Evolutionary conservation across 2,888 invertebrate species (phyloP), one percentile per base, ranked within the genome.

Genomic region (Pelosia muscerda): DNA sequence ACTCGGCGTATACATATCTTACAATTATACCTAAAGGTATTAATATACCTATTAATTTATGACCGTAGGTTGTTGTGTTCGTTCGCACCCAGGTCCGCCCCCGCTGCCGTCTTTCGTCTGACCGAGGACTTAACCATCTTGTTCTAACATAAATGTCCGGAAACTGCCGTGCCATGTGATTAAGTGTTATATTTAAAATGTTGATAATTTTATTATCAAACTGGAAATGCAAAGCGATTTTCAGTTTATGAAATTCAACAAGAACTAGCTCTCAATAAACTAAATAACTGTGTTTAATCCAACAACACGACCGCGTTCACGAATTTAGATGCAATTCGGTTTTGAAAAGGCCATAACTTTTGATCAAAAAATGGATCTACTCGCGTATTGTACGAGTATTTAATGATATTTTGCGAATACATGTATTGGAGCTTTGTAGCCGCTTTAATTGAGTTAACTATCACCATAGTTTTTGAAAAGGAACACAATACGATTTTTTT

Each of bases 221-320:
- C 4, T 49, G 26, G 0, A 19, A 31, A 1, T 15, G 6, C 9
- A 65, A 68, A 75, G 69, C 49, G 68, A 81, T 82, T 75, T 75
- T 58, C 76, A 75, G 65, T 69, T 76, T 75, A 71, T 79, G 75
- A 69, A 77, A 79, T 83, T 79, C 75, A 84, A 82, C 80, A 83
- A 82, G 81, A 83, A n/a, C n/a, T 82, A 76, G 75, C 66, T 63
- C 68, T 69, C 71, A 73, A 72, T 60, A 76, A 73, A 81, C 80
- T 82, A 78, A 84, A 82, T 81, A 84, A 80, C 79, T 74, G 71
- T 72, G 67, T 76, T 81, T 83, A 74, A 81, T 81, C 81, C 82
- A 83, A 87, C 81, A 84, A 79, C 77, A 74, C 78, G 60, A 67
- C 53, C 65, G 73, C 79, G 79, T 80, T 83, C 75, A 72, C 74